Evolutionary conservation across 2,113 vertebrate species (phyloP).

Genomic region (Passer domesticus): DNA sequence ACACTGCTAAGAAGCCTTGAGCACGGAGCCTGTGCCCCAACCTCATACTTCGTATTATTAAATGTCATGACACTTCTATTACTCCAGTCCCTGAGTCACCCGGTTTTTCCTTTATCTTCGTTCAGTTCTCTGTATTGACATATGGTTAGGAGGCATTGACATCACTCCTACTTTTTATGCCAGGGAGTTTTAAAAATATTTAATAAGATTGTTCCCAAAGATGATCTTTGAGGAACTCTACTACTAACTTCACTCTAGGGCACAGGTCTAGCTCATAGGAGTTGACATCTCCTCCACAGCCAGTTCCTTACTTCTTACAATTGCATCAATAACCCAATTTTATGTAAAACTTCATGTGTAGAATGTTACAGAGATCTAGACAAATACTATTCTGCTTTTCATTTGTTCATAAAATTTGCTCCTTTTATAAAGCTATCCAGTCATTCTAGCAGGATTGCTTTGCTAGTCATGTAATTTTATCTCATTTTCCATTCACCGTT

Average conservation of each 20-base stretch:
- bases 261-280: neutral
- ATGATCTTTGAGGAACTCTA: neutral
- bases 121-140: conserved; percentile 12
- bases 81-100: conserved; percentile 20
- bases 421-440: neutral
- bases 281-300: neutral
- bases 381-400: neutral
- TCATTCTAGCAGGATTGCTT: neutral
- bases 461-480: neutral
- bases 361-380: neutral
- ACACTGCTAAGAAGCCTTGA: conserved; percentile 51
- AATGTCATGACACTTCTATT: conserved; percentile 54
- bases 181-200: neutral
- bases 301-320: neutral
- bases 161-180: neutral
- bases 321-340: neutral
- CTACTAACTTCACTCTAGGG: neutral
- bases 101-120: neutral
- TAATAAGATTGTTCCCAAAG: neutral
- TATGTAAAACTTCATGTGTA: neutral
- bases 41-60: conserved; percentile 58
- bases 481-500: neutral
- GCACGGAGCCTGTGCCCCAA: conserved; percentile 15
- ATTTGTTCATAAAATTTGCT: neutral
- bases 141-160: conserved; percentile 16